Base-by-base conservation (phyloP, 1,140 invertebrate genomes). In the Eumaeus atala region DNA sequence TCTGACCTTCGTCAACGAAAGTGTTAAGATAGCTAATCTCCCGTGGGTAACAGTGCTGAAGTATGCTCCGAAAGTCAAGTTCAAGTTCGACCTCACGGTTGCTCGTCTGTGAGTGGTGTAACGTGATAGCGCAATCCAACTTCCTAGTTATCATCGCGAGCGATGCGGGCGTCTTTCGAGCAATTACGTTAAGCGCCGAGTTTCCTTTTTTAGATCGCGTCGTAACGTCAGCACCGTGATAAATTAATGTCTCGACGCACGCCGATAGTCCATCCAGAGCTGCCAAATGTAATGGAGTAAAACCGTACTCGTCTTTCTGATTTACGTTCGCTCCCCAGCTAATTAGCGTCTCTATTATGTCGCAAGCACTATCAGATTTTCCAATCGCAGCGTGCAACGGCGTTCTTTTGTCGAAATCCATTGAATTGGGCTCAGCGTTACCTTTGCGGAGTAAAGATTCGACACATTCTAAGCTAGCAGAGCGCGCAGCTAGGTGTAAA, bases 251-350 rank as follows among this genome's bases (percentile, higher is more conserved):
- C 72, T 95, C 92, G 0, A 95, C 95, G 67, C 94, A 95, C 60
- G 93, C 92, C 0, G 93, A 93, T n/a, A 95, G 83, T 33, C 95
- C 94, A 72, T 95, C 95, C 0, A 95, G 77, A 6, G 95, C 95
- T 5, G 95, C 95, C 40, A 97, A 90, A 73, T 97, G 96, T 11
- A 97, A 84, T 0, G 96, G 94, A 0, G 95, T 95, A 74, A 96
- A 96, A 0, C 96, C 96, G 67, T 95, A 96, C 58, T 94, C 93
- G 67, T 97, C 96, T 65, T 94, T 92, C 40, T 92, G 90, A 73
- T 97, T 96, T 0, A 96, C 93, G 66, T 96, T 92, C 3, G 94
- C 93, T 7, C 93, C 93, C 89, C 92, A 93, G 59, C 89, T 91
- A 14, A 95, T 91, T 3, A 95, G 78, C 0, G 90, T 90, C 69